These are phyloP conservation scores for Perodicticus potto DNA, from an alignment of 2,797 vertebrate genomes.

Conservation along the genomic window DNA sequence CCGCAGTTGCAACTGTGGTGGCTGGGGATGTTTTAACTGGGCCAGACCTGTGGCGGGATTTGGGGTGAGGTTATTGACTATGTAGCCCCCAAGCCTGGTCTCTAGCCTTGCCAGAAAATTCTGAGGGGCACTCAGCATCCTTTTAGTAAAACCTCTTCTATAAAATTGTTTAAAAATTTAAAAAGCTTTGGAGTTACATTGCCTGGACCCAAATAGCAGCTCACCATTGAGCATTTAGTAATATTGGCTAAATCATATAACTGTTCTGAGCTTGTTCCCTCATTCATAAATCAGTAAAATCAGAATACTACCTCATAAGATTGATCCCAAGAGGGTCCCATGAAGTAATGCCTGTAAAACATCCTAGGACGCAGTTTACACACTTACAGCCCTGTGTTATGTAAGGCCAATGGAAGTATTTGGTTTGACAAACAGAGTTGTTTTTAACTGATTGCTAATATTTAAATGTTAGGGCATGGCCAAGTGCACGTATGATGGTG, in stretches of 20 bases:
- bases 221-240: background rate
- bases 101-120: background rate
- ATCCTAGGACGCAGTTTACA: background rate
- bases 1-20: too few species aligned
- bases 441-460: background rate
- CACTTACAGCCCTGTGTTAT: background rate
- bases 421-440: background rate
- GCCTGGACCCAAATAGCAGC: background rate
- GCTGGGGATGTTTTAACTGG: background rate
- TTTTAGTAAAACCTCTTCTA: slow-evolving; percentile 18
- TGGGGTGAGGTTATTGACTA: background rate
- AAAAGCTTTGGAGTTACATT: background rate
- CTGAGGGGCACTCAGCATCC: background rate
- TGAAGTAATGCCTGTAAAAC: background rate
- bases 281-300: slow-evolving; percentile 18
- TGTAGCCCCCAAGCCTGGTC: background rate
- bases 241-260: background rate
- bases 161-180: background rate
- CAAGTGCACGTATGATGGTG: too few species aligned
- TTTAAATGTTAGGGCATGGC: background rate
- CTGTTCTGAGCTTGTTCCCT: background rate
- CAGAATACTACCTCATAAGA: background rate
- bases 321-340: background rate
- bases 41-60: background rate
- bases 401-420: background rate